Percentiles rank a stretch among this genome's conserved stretches.
Evolutionary conservation across 2,113 vertebrate genomes (phyloP).

Genomic region (Ceyx cyanopectus): DNA sequence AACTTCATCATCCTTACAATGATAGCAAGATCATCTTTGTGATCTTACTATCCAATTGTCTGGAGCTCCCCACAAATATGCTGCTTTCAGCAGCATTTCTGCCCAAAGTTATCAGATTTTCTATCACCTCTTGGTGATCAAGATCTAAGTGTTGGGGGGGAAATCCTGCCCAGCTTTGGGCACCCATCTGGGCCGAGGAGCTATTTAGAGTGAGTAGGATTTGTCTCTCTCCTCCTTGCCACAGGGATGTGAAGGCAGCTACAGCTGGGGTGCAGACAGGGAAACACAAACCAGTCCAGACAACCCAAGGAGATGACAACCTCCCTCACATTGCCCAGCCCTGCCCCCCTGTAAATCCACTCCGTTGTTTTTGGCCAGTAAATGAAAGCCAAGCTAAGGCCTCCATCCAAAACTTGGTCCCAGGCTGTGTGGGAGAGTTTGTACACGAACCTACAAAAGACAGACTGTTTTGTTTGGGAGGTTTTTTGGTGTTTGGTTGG

Average conservation of each 20-base stretch:
- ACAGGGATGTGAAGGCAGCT: not conserved
- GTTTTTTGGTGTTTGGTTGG: not conserved
- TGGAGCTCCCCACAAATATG: not conserved
- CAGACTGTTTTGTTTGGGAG: constrained; percentile 40
- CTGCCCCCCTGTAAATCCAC: not conserved
- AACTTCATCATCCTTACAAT: not conserved
- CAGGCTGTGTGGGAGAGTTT: constrained; percentile 51
- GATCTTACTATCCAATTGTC: not conserved
- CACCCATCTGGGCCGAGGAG: not conserved
- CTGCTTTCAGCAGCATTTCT: not conserved
- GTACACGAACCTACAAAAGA: not conserved
- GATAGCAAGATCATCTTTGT: not conserved
- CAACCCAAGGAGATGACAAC: not conserved
- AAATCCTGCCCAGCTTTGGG: not conserved
- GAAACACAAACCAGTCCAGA: not conserved
- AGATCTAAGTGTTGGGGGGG: not conserved
- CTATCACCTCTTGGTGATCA: not conserved
- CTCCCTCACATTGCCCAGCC: not conserved
- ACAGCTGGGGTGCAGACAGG: not conserved
- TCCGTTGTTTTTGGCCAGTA: not conserved
- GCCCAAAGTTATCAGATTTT: not conserved
- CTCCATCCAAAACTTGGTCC: not conserved
- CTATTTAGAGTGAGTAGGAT: not conserved
- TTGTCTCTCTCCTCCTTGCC: not conserved
- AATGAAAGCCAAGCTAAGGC: constrained; percentile 37